Conservation (phyloP, 2,113 vertebrate genomes). For the Regulus satrapa region DNA sequence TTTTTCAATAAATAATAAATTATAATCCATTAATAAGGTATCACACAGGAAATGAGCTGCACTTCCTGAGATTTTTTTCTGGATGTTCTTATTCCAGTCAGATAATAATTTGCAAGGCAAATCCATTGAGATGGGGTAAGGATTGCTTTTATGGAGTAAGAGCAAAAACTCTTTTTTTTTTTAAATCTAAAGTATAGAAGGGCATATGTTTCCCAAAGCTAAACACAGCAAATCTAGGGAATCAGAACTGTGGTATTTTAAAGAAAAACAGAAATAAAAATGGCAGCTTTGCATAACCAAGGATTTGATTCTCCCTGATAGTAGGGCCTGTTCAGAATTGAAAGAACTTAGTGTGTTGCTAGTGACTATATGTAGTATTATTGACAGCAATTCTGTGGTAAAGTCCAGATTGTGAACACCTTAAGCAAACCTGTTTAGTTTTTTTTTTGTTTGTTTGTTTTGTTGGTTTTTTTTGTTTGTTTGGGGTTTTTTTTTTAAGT, state of each 20-base stretch:
- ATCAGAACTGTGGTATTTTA: not conserved
- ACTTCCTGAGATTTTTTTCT: not conserved
- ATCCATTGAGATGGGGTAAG: not conserved
- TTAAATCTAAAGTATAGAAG: not conserved
- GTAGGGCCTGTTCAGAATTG: not conserved
- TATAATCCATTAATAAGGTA: not conserved
- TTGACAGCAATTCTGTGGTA: not conserved
- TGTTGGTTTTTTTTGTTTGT: too few species aligned
- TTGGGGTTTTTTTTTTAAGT: not conserved
- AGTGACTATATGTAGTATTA: not conserved
- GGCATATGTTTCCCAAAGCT: not conserved
- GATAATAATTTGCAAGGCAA: not conserved
- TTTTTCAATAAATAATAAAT: too few species aligned
- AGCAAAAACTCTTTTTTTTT: not conserved
- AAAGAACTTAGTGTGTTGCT: not conserved
- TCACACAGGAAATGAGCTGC: not conserved
- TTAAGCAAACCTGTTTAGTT: not conserved
- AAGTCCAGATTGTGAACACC: not conserved
- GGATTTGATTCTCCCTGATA: not conserved
- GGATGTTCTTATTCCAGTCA: not conserved
- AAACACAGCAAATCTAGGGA: not conserved
- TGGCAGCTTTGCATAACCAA: not conserved
- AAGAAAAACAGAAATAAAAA: not conserved
- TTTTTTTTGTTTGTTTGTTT: too few species aligned
- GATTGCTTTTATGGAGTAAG: not conserved